Percentiles rank a stretch among this genome's conserved stretches.
phyloP scores from a whole-genome alignment of 2,797 vertebrate species.

The Spizella passerina region DNA sequence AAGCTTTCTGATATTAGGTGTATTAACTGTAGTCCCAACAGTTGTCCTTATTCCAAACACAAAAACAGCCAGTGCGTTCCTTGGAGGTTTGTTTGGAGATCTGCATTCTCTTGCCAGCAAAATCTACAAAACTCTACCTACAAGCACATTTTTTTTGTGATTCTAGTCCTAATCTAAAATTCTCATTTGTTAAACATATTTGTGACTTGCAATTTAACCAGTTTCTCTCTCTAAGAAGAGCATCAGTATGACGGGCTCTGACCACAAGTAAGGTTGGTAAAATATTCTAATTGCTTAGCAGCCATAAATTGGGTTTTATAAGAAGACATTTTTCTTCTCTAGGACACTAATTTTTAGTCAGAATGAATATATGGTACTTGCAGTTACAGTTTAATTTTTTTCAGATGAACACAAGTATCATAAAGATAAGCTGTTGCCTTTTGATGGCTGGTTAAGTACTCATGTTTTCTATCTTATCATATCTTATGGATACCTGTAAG shows the following conservation, averaged over 20 bases:
- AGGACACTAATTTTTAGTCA: neutral
- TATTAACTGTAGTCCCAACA: neutral
- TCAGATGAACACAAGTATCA: neutral
- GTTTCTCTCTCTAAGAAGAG: neutral
- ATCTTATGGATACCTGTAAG: neutral
- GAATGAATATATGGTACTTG: neutral
- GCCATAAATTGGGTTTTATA: neutral
- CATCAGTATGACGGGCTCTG: neutral
- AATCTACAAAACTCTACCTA: neutral
- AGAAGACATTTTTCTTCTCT: neutral
- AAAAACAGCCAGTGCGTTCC: rapidly evolving
- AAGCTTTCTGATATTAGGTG: neutral
- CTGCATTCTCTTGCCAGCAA: neutral
- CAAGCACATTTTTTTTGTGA: neutral
- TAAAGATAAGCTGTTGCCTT: neutral
- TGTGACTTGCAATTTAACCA: neutral
- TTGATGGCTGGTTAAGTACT: neutral
- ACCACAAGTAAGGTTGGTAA: neutral
- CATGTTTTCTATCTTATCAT: neutral
- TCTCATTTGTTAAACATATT: neutral
- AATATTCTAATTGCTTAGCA: neutral
- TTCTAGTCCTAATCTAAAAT: neutral
- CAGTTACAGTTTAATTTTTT: neutral
- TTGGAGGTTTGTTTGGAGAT: neutral
- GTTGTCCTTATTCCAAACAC: neutral